Percentiles rank a stretch among this genome's conserved stretches.
phyloP scores from a whole-genome alignment of 30 jellyfish, hydroid and myxozoan species.

The Nemopilema nomurai region DNA sequence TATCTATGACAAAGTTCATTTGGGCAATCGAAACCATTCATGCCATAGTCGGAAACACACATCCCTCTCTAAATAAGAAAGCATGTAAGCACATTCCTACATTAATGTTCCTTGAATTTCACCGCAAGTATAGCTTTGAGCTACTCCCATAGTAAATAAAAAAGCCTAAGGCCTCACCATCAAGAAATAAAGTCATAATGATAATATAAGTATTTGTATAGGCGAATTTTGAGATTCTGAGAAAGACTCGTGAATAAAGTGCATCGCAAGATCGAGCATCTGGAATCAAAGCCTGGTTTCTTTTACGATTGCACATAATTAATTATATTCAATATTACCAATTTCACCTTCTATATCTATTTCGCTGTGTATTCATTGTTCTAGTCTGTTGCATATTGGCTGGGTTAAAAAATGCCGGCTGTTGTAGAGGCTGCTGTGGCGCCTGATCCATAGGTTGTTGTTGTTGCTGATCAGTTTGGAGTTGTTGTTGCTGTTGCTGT shows the following conservation, averaged over 20 bases:
- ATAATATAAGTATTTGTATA: too few species aligned
- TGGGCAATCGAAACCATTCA: background rate
- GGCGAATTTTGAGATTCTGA: too few species aligned
- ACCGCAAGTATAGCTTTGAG: background rate
- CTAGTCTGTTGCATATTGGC: constrained; percentile 32
- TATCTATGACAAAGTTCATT: too few species aligned
- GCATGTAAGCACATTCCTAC: too few species aligned
- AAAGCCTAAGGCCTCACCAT: background rate
- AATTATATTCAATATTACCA: background rate
- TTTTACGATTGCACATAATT: background rate
- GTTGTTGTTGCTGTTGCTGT: constrained; percentile 10
- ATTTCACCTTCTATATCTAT: constrained; percentile 25
- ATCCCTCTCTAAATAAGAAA: too few species aligned
- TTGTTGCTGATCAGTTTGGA: background rate
- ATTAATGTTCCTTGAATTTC: too few species aligned
- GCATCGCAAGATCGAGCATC: too few species aligned
- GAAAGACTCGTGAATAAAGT: too few species aligned
- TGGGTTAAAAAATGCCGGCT: constrained; percentile 49
- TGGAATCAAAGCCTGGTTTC: background rate
- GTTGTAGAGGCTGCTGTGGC: constrained; percentile 5
- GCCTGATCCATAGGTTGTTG: constrained; percentile 4
- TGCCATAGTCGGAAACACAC: background rate
- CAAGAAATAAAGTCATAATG: background rate
- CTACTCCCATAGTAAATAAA: background rate
- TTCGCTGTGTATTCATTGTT: constrained; percentile 8